Evolutionary conservation across 2,113 vertebrate genomes (phyloP), one percentile per base, ranked within the genome.

Genomic region (Stegostoma tigrinum): DNA sequence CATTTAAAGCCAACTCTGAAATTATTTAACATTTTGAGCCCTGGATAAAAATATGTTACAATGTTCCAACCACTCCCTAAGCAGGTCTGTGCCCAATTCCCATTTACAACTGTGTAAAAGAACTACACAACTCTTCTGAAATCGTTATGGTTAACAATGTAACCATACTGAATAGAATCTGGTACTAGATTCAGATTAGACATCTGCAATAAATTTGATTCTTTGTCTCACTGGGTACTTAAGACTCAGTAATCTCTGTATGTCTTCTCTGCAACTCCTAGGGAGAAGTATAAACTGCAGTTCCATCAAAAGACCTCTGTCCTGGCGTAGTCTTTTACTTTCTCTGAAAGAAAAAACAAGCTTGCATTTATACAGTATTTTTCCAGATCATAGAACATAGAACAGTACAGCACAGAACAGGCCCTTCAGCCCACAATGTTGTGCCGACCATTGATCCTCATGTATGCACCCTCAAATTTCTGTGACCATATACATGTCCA

Each of bases 1-100:
- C 38, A 94, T 95, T 95, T 95, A 3, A 34, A 52, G 42, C 42
- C 94, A 95, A 95, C 72, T 48, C 38, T 17, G 27, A 95, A 95
- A 72, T 72, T 15, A 61, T 61, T 90, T 61, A 75, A 95, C 52
- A 70, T 45, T 52, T 45, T 70, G n/a, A 90, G 17, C 21, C 34
- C 0, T 94, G n/a, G 68, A 64, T 67, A 19, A n/a, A 27, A n/a
- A 94, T 61, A 94, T 70, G 27, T 34, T 72, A 6, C 94, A 95
- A 45, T 75, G 34, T 19, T 66, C 30, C 10, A 72, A 12, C 67
- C 67, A 45, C 67, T 68, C n/a, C 38, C 64, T 68, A 67, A 66
- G 64, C 27, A 90, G 52, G 34, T 61, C 86, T n/a, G n/a, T 66
- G 15, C 34, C 64, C 34, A 93, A 66, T 93, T 38, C 34, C 27